A percentile compares a stretch with the other conserved stretches of the same genome.
These are phyloP conservation scores for Acanthopleura granulata DNA, from an alignment of 2,888 invertebrate genomes.

Conservation along the genomic window DNA sequence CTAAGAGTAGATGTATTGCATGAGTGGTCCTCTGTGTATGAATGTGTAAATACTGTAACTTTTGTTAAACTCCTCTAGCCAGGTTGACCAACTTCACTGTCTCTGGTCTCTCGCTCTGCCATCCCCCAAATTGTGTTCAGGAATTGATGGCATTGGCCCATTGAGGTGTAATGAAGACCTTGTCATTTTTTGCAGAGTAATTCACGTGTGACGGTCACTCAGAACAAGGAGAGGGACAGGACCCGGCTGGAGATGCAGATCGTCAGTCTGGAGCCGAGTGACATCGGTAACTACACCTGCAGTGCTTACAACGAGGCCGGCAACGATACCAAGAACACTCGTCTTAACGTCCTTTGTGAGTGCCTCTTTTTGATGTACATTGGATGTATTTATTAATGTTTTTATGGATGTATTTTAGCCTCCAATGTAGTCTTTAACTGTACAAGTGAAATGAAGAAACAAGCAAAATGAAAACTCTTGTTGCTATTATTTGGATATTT, in stretches of 20 bases:
- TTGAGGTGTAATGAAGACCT: too few species aligned
- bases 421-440: neutral
- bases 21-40: too few species aligned
- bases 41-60: too few species aligned
- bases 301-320: constrained; percentile 48
- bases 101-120: too few species aligned
- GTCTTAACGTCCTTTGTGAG: constrained; percentile 52
- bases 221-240: neutral
- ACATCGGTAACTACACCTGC: constrained; percentile 52
- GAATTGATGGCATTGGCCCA: too few species aligned
- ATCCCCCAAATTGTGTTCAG: too few species aligned
- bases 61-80: too few species aligned
- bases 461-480: too few species aligned
- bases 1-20: too few species aligned
- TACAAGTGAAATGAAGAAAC: constrained; percentile 5
- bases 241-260: constrained; percentile 27
- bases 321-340: constrained; percentile 35
- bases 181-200: neutral
- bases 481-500: too few species aligned
- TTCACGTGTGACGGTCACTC: neutral
- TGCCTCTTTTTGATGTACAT: constrained; percentile 39
- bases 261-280: constrained; percentile 33
- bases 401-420: neutral
- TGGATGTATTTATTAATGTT: too few species aligned
- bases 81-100: too few species aligned